Percentiles rank a stretch among this genome's conserved stretches.
Evolutionary conservation across 2,888 invertebrate species (phyloP).

Genomic region (Colostygia pectinataria): DNA sequence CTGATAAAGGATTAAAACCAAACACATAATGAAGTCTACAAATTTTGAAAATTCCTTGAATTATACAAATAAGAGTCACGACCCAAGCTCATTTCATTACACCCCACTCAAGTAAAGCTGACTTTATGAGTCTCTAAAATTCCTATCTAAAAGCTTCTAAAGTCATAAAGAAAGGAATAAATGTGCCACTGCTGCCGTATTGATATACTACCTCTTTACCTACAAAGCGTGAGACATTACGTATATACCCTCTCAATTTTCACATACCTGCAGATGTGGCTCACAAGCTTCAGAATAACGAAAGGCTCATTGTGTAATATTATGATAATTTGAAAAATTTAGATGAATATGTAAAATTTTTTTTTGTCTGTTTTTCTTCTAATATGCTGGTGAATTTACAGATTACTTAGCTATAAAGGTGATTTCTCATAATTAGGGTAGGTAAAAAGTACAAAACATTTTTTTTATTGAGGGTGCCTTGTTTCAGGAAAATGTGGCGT

Average conservation of each 20-base stretch:
- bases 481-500: slow-evolving; percentile 88
- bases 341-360: neutral
- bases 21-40: slow-evolving; percentile 35
- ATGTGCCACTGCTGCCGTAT: slow-evolving; percentile 35
- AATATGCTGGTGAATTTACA: too few species aligned
- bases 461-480: too few species aligned
- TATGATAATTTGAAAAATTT: slow-evolving; percentile 9
- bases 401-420: too few species aligned
- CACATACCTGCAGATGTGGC: slow-evolving; percentile 12
- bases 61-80: slow-evolving; percentile 37
- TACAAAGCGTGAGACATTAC: slow-evolving; percentile 11
- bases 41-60: too few species aligned
- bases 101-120: slow-evolving; percentile 35
- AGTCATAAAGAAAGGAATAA: slow-evolving; percentile 45
- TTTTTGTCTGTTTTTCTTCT: slow-evolving; percentile 33
- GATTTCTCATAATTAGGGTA: too few species aligned
- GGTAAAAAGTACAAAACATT: too few species aligned
- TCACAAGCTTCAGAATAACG: slow-evolving; percentile 8
- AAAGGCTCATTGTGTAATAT: slow-evolving; percentile 8
- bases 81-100: slow-evolving; percentile 38
- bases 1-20: slow-evolving; percentile 23
- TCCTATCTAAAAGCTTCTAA: slow-evolving; percentile 42
- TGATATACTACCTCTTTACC: slow-evolving; percentile 22
- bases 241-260: slow-evolving; percentile 12
- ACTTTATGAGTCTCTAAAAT: slow-evolving; percentile 46